Evolutionary conservation across 2,113 vertebrate genomes (phyloP).

Genomic region (Otocyon megalotis): DNA sequence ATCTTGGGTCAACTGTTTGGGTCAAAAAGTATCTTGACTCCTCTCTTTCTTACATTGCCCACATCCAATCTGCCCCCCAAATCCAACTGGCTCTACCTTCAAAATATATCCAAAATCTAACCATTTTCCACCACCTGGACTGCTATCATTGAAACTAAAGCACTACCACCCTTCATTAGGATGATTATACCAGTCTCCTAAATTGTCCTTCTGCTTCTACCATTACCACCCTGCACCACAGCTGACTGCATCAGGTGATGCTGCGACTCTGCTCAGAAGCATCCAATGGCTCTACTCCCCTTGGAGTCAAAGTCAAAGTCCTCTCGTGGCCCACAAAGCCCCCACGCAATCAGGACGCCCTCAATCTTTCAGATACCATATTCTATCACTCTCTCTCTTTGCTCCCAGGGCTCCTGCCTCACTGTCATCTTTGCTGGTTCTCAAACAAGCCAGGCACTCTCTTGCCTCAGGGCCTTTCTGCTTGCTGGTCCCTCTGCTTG

Average conservation of each 20-base stretch:
- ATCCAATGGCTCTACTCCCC: too few relatives aligned
- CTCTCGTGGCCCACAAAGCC: not conserved
- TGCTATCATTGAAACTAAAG: not conserved
- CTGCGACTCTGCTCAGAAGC: not conserved
- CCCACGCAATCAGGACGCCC: accelerated
- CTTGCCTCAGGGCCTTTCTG: not conserved
- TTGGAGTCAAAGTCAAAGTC: not conserved
- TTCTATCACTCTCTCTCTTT: not conserved
- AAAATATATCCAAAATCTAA: not conserved
- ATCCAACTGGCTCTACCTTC: not conserved
- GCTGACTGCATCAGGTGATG: accelerated
- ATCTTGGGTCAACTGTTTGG: not conserved
- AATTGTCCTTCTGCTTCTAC: not conserved
- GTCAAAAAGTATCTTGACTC: not conserved
- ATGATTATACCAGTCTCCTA: not conserved
- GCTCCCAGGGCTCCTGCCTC: not conserved
- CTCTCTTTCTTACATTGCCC: not conserved
- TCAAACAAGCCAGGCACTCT: not conserved
- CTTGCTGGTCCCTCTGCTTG: not conserved
- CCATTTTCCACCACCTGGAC: not conserved
- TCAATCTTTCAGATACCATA: not conserved
- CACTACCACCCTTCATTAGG: not conserved
- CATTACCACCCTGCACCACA: accelerated
- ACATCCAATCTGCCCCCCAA: not conserved
- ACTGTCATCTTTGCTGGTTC: not conserved